Base-by-base conservation (phyloP, 2,888 invertebrate species). In the Oscheius sp. region DNA sequence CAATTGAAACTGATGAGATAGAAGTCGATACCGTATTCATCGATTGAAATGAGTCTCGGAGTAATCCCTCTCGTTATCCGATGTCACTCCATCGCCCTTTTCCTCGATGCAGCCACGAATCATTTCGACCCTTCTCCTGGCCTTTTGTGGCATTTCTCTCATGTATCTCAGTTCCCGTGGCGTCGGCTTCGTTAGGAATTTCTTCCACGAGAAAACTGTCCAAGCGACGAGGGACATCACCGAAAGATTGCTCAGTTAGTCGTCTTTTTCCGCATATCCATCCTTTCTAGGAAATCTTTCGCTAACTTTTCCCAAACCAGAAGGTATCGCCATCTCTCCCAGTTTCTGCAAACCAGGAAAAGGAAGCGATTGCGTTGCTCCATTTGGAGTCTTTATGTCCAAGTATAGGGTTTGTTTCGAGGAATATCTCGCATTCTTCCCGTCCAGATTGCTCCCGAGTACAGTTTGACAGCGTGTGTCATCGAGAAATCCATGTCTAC, bases 401-500 rank as follows among this genome's bases (percentile, higher is more conserved):
- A 69, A 69, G 27, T 69, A 55, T 25, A 27, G 69, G 25, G 69
- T 69, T 29, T 2, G 23, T 49, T 41, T 27, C 12, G 25, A 2
- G 21, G 29, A 29, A 16, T 21, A 6, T 61, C 45, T 29, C 2
- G 16, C 25, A 16, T 7, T 46, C 18, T 2, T 3, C n/a, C 27
- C 18, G 3, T 69, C 21, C 64, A 75, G 76, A 70, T 72, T 0
- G 75, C 76, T 21, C 73, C 77, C 0, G 43, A 55, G 0, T 76
- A 82, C 61, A 68, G 72, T 18, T 46, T 83, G 16, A 76, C 78
- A 21, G 74, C 80, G 1, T 83, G 82, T 69, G 79, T 80, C n/a
- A 81, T 83, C 7, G 79, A 83, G 66, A 83, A 83, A 61, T 74
- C 73, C 25, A 81, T 83, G 81, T 81, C 81, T 35, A 81, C 82